These are phyloP conservation scores for Hestina assimilis DNA, from an alignment of 1,140 invertebrate genomes.

Conservation along the genomic window DNA sequence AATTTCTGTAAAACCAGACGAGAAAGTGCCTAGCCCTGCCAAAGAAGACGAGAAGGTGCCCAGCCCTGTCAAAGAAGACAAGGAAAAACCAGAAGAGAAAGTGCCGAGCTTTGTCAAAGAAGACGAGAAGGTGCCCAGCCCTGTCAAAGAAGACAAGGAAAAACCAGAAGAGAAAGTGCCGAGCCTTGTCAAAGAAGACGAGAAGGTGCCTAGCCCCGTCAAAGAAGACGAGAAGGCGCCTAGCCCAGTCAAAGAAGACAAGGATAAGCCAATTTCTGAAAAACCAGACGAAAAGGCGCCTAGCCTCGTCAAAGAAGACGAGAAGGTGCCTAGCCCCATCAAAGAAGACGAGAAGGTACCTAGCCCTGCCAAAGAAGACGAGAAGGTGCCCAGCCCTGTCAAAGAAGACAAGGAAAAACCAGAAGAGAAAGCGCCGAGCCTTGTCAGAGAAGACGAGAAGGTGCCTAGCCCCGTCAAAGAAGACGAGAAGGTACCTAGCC, in stretches of 20 bases:
- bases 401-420: conserved; percentile 13
- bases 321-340: conserved; percentile 18
- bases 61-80: conserved; percentile 3
- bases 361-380: not conserved
- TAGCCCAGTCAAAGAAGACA: not conserved
- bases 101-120: conserved; percentile 4
- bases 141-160: not conserved
- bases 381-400: conserved; percentile 9
- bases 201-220: not conserved
- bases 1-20: too few species aligned
- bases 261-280: not conserved
- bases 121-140: conserved; percentile 15
- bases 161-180: not conserved
- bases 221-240: too few species aligned
- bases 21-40: not conserved
- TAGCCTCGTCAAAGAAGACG: not conserved
- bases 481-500: too few species aligned
- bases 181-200: not conserved
- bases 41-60: not conserved
- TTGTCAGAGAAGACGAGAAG: conserved; percentile 10
- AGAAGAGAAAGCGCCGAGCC: conserved; percentile 12
- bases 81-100: too few species aligned
- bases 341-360: not conserved
- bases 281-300: not conserved
- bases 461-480: conserved; percentile 1